Conservation (phyloP, 2,797 vertebrate species). For the Catostomus latipinnis region DNA sequence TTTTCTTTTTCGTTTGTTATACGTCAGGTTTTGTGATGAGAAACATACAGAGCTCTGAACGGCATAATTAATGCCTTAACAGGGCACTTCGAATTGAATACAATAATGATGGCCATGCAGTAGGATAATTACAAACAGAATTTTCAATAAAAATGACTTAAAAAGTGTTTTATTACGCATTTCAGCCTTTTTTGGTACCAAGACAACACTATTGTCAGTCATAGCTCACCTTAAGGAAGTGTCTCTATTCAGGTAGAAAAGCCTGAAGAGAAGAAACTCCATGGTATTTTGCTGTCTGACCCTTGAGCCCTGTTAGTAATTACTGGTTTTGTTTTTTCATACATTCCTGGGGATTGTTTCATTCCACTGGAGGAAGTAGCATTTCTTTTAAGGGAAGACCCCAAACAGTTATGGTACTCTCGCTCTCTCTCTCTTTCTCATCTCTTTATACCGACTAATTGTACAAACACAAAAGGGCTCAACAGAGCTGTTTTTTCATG, state of each 20-base stretch:
- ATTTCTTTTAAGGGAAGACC: slow-evolving; percentile 33
- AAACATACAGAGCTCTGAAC: no score
- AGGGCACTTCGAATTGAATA: no score
- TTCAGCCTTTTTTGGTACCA: no score
- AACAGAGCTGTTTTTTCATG: slow-evolving; percentile 19
- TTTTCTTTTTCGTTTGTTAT: no score
- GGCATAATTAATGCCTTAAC: no score
- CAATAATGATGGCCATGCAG: no score
- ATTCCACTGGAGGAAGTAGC: background rate
- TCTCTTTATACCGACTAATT: slow-evolving; percentile 22
- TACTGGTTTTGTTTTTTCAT: slow-evolving; percentile 8
- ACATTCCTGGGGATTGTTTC: slow-evolving; percentile 29
- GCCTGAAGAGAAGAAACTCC: slow-evolving; percentile 2
- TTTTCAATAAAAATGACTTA: no score
- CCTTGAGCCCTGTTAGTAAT: slow-evolving; percentile 20
- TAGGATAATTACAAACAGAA: no score
- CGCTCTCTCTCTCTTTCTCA: slow-evolving; percentile 3
- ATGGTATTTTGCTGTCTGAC: slow-evolving; percentile 26
- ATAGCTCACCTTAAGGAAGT: slow-evolving; percentile 12
- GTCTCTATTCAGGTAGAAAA: slow-evolving; percentile 20
- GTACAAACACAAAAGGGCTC: slow-evolving; percentile 27
- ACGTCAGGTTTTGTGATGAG: no score
- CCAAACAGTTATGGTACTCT: slow-evolving; percentile 18
- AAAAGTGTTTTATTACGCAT: no score
- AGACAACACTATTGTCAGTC: slow-evolving; percentile 8